A percentile compares a stretch with the other conserved stretches of the same genome.
Conservation (phyloP, 2,888 invertebrate genomes). For the Rhagonycha fulva region DNA sequence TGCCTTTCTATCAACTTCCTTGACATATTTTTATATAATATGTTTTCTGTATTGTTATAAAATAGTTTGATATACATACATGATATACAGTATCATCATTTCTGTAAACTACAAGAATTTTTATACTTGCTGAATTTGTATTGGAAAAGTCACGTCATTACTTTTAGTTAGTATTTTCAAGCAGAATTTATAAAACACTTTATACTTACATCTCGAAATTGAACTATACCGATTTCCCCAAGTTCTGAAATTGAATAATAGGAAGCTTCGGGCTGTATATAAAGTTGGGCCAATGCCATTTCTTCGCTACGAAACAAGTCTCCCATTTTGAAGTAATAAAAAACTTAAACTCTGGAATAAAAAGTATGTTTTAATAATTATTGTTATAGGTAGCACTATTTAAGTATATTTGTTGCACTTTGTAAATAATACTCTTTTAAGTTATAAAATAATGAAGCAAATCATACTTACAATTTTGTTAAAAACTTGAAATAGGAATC, state of each 20-base stretch:
- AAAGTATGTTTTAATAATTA: neutral
- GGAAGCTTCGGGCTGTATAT: slow-evolving; percentile 93
- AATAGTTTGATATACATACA: too few species aligned
- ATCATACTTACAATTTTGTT: neutral
- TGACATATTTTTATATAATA: too few species aligned
- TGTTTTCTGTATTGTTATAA: too few species aligned
- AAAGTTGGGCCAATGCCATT: slow-evolving; percentile 92
- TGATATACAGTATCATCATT: too few species aligned
- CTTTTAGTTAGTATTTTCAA: too few species aligned
- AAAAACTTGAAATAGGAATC: neutral
- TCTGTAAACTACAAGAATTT: too few species aligned
- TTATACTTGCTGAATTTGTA: too few species aligned
- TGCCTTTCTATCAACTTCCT: too few species aligned
- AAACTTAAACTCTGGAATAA: neutral
- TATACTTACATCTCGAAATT: slow-evolving; percentile 90
- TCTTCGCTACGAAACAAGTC: slow-evolving; percentile 87
- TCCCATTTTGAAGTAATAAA: slow-evolving; percentile 64
- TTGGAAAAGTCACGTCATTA: neutral
- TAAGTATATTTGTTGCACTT: neutral
- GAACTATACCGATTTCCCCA: slow-evolving; percentile 91
- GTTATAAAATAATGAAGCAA: neutral
- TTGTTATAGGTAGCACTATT: too few species aligned
- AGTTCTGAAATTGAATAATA: slow-evolving; percentile 93
- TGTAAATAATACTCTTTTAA: neutral
- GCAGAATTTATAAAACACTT: neutral